These are phyloP conservation scores for Cyprinodon brontotheroides DNA, from an alignment of 2,113 vertebrate genomes.

Conservation along the genomic window DNA sequence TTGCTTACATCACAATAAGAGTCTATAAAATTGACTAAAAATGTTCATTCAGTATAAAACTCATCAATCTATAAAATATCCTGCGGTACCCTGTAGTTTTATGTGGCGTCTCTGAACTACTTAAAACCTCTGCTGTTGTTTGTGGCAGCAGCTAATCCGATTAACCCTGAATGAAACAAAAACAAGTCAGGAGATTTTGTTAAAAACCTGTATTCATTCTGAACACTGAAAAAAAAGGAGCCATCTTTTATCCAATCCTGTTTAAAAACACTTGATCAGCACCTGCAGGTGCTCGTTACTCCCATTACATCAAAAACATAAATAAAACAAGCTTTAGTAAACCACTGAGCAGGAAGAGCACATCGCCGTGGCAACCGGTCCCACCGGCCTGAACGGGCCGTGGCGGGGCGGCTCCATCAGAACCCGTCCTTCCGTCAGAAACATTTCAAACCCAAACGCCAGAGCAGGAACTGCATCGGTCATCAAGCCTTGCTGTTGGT, in stretches of 20 bases:
- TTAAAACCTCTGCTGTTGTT: too few species aligned
- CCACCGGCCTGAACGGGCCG: background rate
- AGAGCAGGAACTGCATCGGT: too few species aligned
- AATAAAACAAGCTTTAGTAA: background rate
- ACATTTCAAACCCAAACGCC: constrained; percentile 1
- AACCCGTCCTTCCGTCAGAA: constrained; percentile 7
- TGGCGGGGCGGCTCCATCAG: background rate
- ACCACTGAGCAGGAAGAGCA: background rate
- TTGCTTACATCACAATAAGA: too few species aligned
- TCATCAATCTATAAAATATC: too few species aligned
- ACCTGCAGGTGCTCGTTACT: background rate
- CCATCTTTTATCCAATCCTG: background rate
- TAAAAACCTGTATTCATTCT: background rate
- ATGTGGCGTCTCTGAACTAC: too few species aligned
- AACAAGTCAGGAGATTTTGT: too few species aligned
- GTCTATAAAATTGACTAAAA: too few species aligned
- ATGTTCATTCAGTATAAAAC: too few species aligned
- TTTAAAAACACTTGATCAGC: background rate
- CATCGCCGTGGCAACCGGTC: background rate
- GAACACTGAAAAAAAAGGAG: constrained; percentile 9
- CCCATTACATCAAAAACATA: constrained; percentile 13
- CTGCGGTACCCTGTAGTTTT: too few species aligned
- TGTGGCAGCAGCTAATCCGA: too few species aligned
- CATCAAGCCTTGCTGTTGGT: too few species aligned
- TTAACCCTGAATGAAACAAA: too few species aligned